Evolutionary conservation across 2,113 vertebrate species (phyloP), one percentile per base, ranked within the genome.

Genomic region (Macaca mulatta): DNA sequence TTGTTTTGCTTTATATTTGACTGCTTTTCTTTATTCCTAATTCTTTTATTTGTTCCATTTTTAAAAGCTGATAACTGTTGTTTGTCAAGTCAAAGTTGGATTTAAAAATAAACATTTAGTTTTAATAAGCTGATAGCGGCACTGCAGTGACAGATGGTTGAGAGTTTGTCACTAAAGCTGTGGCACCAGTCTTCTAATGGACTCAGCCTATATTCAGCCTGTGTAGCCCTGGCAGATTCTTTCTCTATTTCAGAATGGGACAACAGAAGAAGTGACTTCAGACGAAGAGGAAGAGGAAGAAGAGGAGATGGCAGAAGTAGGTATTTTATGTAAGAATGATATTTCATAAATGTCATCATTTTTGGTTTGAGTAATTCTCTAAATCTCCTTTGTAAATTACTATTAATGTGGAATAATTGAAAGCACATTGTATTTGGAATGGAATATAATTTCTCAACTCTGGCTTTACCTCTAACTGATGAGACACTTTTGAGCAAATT

Each of bases 291-390:
- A 99, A 72, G 99, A 99, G n/a, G 99, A 99, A 1, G 99, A 99
- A 52, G 99, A 99, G 89, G 99, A 99, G 92, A 99, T 99, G 99
- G 99, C 99, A 98, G 99, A 99, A 98, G 99, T 99, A 98, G 59
- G 98, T 99, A 40, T 97, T 93, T 90, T 95, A 81, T 93, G 6
- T 90, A 92, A 94, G 64, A 98, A 69, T 45, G 70, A 16, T 40
- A 61, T 91, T 92, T 52, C 52, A 74, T 89, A 77, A 89, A 55
- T 92, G 64, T 35, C 74, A 96, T 79, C 30, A 11, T 17, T 67
- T 85, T 90, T 40, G 20, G 67, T 84, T 64, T 67, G 80, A 79
- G 4, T 80, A 67, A 72, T 78, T 57, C 17, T 94, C 22, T 94
- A 48, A 48, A 59, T 61, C 55, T 95, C 40, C 18, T 93, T 93